Base-by-base conservation (phyloP, 2,888 invertebrate species). In the Clivina fossor region DNA sequence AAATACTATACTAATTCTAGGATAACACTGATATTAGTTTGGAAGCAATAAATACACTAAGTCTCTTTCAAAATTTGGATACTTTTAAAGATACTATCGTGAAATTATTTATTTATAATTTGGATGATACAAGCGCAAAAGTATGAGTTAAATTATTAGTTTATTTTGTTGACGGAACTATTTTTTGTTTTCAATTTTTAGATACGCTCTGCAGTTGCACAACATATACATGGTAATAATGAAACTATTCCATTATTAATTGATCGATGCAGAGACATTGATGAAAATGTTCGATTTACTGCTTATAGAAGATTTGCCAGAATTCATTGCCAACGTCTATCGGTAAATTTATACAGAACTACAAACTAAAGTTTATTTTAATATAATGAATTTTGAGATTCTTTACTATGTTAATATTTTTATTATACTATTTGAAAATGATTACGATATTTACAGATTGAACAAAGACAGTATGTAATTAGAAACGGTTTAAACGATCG, bases 401-500 rank as follows among this genome's bases (percentile, higher is more conserved):
- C n/a, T n/a, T n/a, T n/a, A n/a, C n/a, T n/a, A n/a, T n/a, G n/a
- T n/a, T n/a, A n/a, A n/a, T n/a, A n/a, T n/a, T n/a, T n/a, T n/a
- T n/a, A n/a, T n/a, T n/a, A n/a, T n/a, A n/a, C n/a, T n/a, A n/a
- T n/a, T n/a, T n/a, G n/a, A n/a, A n/a, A n/a, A n/a, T 33, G 2
- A 28, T 7, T 40, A 26, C 16, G 4, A 15, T 30, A 9, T 41
- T 51, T 16, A 30, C 18, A 51, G 51, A 51, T 51, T 24, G 41
- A 32, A 24, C 51, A 51, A 43, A 41, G 51, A 5, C 51, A 43
- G 9, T 32, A 13, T 43, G 8, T 51, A 8, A 15, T 51, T n/a
- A 51, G 32, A 16, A 51, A 33, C 43, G 51, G 51, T n/a, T 22
- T 43, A 33, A 51, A 32, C 24, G 51, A 51, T 51, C 9, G 16